Conservation (phyloP, 2,797 vertebrate species). For the Oreonectes daqikongensis region DNA sequence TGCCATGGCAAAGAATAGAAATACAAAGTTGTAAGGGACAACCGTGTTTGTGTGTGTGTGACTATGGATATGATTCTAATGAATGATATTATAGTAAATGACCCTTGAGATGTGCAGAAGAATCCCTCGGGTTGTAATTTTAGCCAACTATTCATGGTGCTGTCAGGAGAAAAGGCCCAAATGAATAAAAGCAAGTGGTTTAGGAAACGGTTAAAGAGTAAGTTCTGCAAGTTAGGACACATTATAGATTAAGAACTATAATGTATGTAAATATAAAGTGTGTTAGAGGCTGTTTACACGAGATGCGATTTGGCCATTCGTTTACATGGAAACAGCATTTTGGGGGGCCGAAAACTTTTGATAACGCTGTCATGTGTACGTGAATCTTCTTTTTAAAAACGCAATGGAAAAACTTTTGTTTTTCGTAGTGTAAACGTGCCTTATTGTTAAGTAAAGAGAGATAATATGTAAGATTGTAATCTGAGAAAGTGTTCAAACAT, state of each 20-base stretch:
- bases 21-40: conserved; percentile 56
- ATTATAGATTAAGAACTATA: too few relatives aligned
- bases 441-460: not conserved
- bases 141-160: conserved; percentile 29
- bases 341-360: too few relatives aligned
- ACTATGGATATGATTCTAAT: conserved; percentile 48
- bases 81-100: conserved; percentile 47
- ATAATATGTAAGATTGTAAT: not conserved
- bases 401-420: too few relatives aligned
- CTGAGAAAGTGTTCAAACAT: not conserved
- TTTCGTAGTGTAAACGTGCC: too few relatives aligned
- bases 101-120: conserved; percentile 47
- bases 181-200: conserved; percentile 21
- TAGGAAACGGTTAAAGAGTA: conserved; percentile 1
- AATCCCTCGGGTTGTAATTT: conserved; percentile 44
- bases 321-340: too few relatives aligned
- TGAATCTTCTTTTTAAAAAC: too few relatives aligned
- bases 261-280: too few relatives aligned
- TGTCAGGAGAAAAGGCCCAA: conserved; percentile 20
- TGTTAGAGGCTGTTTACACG: too few relatives aligned
- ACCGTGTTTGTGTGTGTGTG: conserved; percentile 17
- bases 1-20: conserved; percentile 51
- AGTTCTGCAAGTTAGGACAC: not conserved
- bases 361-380: too few relatives aligned
- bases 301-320: too few relatives aligned